These are phyloP conservation scores for Ammodramus savannarum DNA, from an alignment of 2,113 vertebrate genomes.

Conservation along the genomic window DNA sequence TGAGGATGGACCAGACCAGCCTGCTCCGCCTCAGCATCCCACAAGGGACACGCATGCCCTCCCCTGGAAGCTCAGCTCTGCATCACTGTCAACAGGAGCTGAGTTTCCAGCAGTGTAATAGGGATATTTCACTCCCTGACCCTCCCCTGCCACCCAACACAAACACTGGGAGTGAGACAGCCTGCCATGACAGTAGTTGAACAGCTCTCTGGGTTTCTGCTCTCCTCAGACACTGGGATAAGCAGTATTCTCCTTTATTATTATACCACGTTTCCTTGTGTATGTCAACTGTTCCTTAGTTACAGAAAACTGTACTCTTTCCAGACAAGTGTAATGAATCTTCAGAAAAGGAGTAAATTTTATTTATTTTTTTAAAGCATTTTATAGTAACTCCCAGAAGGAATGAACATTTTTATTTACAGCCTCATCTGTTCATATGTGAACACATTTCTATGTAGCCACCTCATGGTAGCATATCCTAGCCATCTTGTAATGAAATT, in stretches of 20 bases:
- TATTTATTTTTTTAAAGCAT: background rate
- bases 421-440: background rate
- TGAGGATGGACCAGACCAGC: background rate
- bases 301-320: constrained; percentile 30
- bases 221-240: background rate
- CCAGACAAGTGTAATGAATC: constrained; percentile 41
- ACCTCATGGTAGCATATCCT: constrained; percentile 25
- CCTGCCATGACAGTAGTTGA: background rate
- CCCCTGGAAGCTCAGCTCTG: background rate
- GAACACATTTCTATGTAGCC: background rate
- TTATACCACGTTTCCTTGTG: constrained; percentile 54
- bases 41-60: fast-evolving
- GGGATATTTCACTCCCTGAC: background rate
- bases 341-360: background rate
- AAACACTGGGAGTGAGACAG: background rate
- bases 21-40: background rate
- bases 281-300: constrained; percentile 58
- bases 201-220: background rate
- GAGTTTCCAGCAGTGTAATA: background rate
- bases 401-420: constrained; percentile 26
- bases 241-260: constrained; percentile 36
- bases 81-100: background rate
- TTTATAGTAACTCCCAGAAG: constrained; percentile 31
- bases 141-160: fast-evolving
- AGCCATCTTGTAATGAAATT: constrained; percentile 32